Percentiles rank a stretch among this genome's conserved stretches.
Conservation (phyloP, 2,888 invertebrate species). For the Loripinus fragilis region DNA sequence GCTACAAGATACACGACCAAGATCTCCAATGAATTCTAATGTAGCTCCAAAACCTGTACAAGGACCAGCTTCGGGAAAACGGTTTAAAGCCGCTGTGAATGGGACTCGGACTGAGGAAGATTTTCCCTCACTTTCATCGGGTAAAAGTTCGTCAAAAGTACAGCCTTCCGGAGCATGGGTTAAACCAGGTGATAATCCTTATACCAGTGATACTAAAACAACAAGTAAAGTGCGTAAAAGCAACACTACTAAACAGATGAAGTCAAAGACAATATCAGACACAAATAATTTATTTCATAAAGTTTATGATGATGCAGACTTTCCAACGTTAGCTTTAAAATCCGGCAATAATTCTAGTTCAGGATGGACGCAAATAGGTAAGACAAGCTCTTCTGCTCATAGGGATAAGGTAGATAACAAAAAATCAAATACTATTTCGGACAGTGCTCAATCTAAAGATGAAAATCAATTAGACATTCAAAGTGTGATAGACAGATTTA, state of each 20-base stretch:
- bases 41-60: slow-evolving; percentile 17
- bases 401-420: background rate
- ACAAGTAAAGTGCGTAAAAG: slow-evolving; percentile 19
- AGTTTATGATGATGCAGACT: slow-evolving; percentile 12
- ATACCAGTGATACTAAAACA: slow-evolving; percentile 26
- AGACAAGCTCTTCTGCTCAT: slow-evolving; percentile 12
- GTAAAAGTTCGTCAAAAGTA: slow-evolving; percentile 34
- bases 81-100: slow-evolving; percentile 6
- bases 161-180: slow-evolving; percentile 33
- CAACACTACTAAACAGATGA: background rate
- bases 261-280: background rate
- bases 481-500: slow-evolving; percentile 44
- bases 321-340: slow-evolving; percentile 14
- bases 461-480: background rate
- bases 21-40: slow-evolving; percentile 22
- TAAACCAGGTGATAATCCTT: slow-evolving; percentile 19
- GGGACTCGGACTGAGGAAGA: slow-evolving; percentile 45
- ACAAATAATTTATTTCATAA: slow-evolving; percentile 12
- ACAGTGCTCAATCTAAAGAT: slow-evolving; percentile 28
- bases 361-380: slow-evolving; percentile 44
- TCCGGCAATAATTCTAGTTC: background rate
- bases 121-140: slow-evolving; percentile 58
- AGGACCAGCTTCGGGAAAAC: slow-evolving; percentile 23
- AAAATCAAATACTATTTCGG: background rate
- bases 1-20: slow-evolving; percentile 23